A percentile compares a stretch with the other conserved stretches of the same genome.
Conservation (phyloP, 2,113 vertebrate species). For the Podarcis muralis region DNA sequence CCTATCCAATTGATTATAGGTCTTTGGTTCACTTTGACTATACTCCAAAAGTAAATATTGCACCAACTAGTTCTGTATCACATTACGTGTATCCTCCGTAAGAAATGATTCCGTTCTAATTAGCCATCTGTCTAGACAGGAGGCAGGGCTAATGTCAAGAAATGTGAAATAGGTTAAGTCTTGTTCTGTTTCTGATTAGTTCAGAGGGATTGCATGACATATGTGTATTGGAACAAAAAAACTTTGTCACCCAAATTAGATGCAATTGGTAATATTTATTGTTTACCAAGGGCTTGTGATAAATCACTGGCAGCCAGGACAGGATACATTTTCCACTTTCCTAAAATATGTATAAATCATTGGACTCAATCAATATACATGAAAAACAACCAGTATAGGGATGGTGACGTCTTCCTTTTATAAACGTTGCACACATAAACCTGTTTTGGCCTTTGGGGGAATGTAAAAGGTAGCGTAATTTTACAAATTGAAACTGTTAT, state of each 20-base stretch:
- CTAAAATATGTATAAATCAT: conserved; percentile 9
- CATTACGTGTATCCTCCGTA: not conserved
- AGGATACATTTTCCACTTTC: conserved; percentile 14
- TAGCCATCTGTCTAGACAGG: not conserved
- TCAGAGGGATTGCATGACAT: conserved; percentile 4
- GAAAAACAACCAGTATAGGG: conserved; percentile 35
- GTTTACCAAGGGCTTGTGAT: not conserved
- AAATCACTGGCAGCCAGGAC: conserved; percentile 22
- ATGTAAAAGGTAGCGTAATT: conserved; percentile 58
- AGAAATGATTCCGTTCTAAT: conserved; percentile 19
- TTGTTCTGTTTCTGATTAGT: conserved; percentile 57
- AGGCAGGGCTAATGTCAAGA: not conserved
- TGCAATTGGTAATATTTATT: not conserved
- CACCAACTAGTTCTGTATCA: conserved; percentile 11
- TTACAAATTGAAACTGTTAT: conserved; percentile 10
- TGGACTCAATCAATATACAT: conserved; percentile 8
- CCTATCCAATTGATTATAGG: conserved; percentile 10
- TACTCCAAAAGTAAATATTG: conserved; percentile 31
- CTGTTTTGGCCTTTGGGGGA: conserved; percentile 45
- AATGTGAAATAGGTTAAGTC: conserved; percentile 29
- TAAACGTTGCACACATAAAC: conserved; percentile 37
- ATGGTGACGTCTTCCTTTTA: conserved; percentile 47
- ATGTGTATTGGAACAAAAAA: not conserved
- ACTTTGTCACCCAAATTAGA: conserved; percentile 1
- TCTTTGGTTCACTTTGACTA: conserved; percentile 14